These are phyloP conservation scores for Zophobas morio DNA, from an alignment of 1,140 invertebrate genomes.

Conservation along the genomic window DNA sequence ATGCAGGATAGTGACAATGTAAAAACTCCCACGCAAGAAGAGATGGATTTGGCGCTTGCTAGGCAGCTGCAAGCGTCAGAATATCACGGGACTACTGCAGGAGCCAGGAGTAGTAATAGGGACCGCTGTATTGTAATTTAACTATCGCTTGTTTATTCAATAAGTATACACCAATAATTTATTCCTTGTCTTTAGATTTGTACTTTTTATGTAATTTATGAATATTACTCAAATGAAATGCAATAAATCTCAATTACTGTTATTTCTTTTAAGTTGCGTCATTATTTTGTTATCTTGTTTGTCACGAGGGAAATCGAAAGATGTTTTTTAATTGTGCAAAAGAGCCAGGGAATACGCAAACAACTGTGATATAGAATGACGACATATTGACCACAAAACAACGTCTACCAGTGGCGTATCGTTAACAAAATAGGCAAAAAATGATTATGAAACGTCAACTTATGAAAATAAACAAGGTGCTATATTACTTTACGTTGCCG, in stretches of 20 bases:
- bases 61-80: conserved; percentile 65
- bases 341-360: no score
- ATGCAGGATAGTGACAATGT: conserved; percentile 71
- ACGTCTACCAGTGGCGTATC: no score
- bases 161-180: conserved; percentile 13
- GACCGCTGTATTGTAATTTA: conserved; percentile 60
- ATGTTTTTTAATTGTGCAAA: no score
- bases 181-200: background rate
- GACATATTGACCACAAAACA: no score
- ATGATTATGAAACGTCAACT: no score
- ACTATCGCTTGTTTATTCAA: conserved; percentile 4
- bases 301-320: background rate
- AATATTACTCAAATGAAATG: conserved; percentile 2
- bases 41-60: conserved; percentile 64
- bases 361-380: no score
- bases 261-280: background rate
- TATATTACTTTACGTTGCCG: no score
- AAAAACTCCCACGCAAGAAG: conserved; percentile 61
- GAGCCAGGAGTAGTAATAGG: conserved; percentile 46
- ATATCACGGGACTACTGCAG: conserved; percentile 51
- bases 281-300: background rate
- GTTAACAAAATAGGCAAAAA: no score
- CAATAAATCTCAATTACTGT: conserved; percentile 6
- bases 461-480: no score
- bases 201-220: conserved; percentile 14